Evolutionary conservation across 1,140 invertebrate species (phyloP).

Genomic region (Luehdorfia chinensis): DNA sequence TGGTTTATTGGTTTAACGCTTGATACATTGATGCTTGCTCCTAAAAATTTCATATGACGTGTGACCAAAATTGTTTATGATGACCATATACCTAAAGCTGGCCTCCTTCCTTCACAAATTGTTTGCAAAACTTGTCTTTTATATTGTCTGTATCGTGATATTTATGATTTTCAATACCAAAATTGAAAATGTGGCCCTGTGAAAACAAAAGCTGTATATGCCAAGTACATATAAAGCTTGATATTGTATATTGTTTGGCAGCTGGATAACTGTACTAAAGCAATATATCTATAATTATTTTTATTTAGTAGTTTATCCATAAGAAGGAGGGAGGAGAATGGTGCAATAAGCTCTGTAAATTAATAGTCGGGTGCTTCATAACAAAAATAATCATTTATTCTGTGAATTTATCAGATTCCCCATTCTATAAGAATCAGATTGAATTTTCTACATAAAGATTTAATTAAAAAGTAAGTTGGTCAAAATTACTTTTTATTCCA

Average conservation of each 20-base stretch:
- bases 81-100: conserved; percentile 77
- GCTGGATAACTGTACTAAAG: conserved; percentile 28
- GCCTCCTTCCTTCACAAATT: conserved; percentile 93
- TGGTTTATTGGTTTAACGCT: conserved; percentile 69
- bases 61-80: conserved; percentile 48
- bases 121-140: conserved; percentile 81
- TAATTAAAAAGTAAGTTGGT: too few species aligned
- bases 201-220: background rate
- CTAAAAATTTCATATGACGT: conserved; percentile 38
- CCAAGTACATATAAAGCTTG: conserved; percentile 13
- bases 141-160: conserved; percentile 16
- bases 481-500: too few species aligned
- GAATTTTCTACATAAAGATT: too few species aligned
- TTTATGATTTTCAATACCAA: conserved; percentile 5
- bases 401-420: too few species aligned
- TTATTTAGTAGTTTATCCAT: conserved; percentile 15
- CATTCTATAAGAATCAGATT: too few species aligned
- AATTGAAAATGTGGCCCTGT: conserved; percentile 2
- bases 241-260: conserved; percentile 26
- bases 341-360: conserved; percentile 34
- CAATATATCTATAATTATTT: conserved; percentile 4
- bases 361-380: conserved; percentile 6
- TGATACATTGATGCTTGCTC: conserved; percentile 60
- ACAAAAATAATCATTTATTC: too few species aligned
- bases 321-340: conserved; percentile 33